Percentiles rank a stretch among this genome's conserved stretches.
These are phyloP conservation scores for Melanogrammus aeglefinus DNA, from an alignment of 2,797 vertebrate genomes.

Conservation along the genomic window DNA sequence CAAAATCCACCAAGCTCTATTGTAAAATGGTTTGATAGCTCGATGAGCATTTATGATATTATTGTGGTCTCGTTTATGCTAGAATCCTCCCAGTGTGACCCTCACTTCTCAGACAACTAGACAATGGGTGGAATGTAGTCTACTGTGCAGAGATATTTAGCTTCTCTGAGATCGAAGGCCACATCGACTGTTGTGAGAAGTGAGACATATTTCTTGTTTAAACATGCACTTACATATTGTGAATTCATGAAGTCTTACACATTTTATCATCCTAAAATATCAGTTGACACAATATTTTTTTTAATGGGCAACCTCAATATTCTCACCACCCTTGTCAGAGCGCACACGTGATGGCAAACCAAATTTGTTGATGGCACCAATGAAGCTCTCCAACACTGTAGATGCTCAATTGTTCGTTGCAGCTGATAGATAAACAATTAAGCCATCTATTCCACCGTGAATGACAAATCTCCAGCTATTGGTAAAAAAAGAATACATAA, in stretches of 20 bases:
- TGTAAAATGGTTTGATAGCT: slow-evolving; percentile 4
- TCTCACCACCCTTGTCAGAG: slow-evolving; percentile 6
- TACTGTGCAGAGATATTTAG: slow-evolving; percentile 3
- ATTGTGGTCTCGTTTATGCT: slow-evolving; percentile 3
- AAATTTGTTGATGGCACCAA: not conserved
- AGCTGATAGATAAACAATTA: not conserved
- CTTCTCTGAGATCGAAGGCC: not conserved
- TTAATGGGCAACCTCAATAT: slow-evolving; percentile 5
- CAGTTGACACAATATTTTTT: not conserved
- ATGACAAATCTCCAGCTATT: slow-evolving; percentile 30
- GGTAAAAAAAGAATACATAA: not conserved
- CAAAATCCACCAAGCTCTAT: not conserved
- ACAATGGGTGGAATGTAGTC: not conserved
- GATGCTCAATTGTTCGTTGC: not conserved
- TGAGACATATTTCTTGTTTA: slow-evolving; percentile 5
- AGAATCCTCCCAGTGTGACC: slow-evolving; percentile 1
- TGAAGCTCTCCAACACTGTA: slow-evolving; percentile 8
- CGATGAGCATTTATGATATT: not conserved
- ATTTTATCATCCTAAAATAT: not conserved
- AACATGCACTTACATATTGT: not conserved
- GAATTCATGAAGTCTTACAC: not conserved
- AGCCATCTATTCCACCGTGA: slow-evolving; percentile 16
- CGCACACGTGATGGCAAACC: slow-evolving; percentile 5
- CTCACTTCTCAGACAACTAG: not conserved
- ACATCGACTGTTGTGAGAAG: slow-evolving; percentile 4